Percentiles rank a stretch among this genome's conserved stretches.
Evolutionary conservation across 1,140 invertebrate species (phyloP).

Genomic region (Lordiphosa collinella): DNA sequence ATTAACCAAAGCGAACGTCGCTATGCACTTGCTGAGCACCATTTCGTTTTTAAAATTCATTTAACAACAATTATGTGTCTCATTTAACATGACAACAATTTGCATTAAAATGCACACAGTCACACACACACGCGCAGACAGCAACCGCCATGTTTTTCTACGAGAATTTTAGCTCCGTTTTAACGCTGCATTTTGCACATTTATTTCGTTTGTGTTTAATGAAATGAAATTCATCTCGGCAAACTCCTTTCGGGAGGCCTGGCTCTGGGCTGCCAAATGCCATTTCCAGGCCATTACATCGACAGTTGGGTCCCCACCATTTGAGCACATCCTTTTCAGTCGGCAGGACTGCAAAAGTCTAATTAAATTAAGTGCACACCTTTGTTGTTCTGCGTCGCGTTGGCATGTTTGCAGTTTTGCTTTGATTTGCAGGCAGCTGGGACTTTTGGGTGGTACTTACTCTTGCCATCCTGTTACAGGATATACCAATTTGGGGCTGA

Average conservation of each 20-base stretch:
- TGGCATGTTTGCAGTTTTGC: slow-evolving; percentile 45
- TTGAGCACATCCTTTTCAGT: background rate
- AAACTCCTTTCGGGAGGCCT: slow-evolving; percentile 19
- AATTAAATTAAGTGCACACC: slow-evolving; percentile 76
- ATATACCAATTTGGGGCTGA: no score
- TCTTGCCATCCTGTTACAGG: no score
- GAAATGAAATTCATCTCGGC: slow-evolving; percentile 70
- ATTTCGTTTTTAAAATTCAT: slow-evolving; percentile 53
- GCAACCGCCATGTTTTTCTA: slow-evolving; percentile 8
- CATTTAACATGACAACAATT: slow-evolving; percentile 66
- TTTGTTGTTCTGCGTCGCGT: slow-evolving; percentile 48
- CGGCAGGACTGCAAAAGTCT: slow-evolving; percentile 26
- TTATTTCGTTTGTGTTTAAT: slow-evolving; percentile 74
- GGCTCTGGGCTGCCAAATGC: slow-evolving; percentile 46
- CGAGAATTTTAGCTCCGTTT: slow-evolving; percentile 16
- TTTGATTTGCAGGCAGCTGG: slow-evolving; percentile 1
- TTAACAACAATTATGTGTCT: slow-evolving; percentile 66
- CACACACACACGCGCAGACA: slow-evolving; percentile 19
- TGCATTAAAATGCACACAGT: slow-evolving; percentile 50
- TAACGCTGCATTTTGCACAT: slow-evolving; percentile 57
- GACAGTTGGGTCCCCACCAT: slow-evolving; percentile 13
- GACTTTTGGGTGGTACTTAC: no score
- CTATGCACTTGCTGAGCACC: slow-evolving; percentile 41
- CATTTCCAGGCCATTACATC: slow-evolving; percentile 70
- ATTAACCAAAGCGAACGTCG: slow-evolving; percentile 33